Percentiles rank a stretch among this genome's conserved stretches.
phyloP scores from a whole-genome alignment of 2,113 vertebrate species.

The Bubo blakistoni region DNA sequence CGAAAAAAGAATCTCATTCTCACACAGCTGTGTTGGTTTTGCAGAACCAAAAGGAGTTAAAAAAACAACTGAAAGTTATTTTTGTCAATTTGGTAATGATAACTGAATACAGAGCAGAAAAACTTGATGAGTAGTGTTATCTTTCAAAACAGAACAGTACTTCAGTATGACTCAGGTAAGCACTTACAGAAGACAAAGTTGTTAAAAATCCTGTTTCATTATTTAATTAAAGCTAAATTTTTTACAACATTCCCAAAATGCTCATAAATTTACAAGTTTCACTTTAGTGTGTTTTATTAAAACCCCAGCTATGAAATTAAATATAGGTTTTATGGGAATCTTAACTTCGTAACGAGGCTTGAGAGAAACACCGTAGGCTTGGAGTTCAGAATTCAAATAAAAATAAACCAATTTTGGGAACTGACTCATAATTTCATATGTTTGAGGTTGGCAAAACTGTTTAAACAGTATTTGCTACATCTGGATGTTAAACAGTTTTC shows the following conservation, averaged over 20 bases:
- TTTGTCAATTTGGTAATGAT: slow-evolving; percentile 5
- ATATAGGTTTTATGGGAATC: neutral
- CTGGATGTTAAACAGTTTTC: neutral
- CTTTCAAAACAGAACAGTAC: neutral
- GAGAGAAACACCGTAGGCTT: neutral
- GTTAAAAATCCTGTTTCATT: neutral
- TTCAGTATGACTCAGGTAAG: neutral
- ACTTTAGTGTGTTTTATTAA: neutral
- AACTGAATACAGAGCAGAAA: neutral
- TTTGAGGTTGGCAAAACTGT: neutral
- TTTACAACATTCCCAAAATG: neutral
- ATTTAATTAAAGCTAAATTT: neutral
- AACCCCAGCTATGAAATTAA: neutral
- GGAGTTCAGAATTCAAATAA: neutral
- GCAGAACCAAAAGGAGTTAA: neutral
- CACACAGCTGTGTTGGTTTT: neutral
- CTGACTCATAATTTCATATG: neutral
- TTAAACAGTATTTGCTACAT: neutral
- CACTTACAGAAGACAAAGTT: neutral
- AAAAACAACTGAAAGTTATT: slow-evolving; percentile 14
- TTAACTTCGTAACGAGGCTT: neutral
- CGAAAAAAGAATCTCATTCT: neutral
- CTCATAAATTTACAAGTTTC: neutral
- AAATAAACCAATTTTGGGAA: neutral
- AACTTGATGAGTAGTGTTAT: neutral